phyloP scores from a whole-genome alignment of 1,140 invertebrate genomes.

The Brevipalpus yothersi region DNA sequence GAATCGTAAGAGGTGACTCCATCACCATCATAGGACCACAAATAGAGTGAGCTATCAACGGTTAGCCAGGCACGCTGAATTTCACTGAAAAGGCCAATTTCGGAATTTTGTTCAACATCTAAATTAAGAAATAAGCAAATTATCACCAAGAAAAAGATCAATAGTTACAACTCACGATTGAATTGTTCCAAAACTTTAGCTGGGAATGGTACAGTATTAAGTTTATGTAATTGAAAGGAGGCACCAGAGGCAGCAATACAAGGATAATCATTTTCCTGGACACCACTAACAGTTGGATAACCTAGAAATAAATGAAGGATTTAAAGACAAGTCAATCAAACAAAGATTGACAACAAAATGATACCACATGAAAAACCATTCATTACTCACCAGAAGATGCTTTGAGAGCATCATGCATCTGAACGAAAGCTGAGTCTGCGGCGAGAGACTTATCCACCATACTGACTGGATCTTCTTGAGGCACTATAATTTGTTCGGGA shows the following conservation, averaged over 20 bases:
- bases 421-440: conserved; percentile 40
- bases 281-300: conserved; percentile 48
- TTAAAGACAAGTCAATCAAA: not conserved
- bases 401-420: conserved; percentile 29
- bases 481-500: not conserved
- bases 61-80: conserved; percentile 87
- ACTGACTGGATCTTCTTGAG: conserved; percentile 23
- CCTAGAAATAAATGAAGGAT: not conserved
- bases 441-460: conserved; percentile 41
- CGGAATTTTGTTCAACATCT: conserved; percentile 79
- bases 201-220: conserved; percentile 62
- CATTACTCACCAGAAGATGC: conserved; percentile 19
- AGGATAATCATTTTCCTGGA: conserved; percentile 72
- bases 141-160: conserved; percentile 3
- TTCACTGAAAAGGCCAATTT: conserved; percentile 87
- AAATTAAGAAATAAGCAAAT: conserved; percentile 8
- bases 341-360: conserved; percentile 3
- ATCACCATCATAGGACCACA: conserved; percentile 71
- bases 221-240: conserved; percentile 41
- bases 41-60: conserved; percentile 90
- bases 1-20: conserved; percentile 20
- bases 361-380: conserved; percentile 14
- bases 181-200: conserved; percentile 80
- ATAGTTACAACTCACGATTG: conserved; percentile 47
- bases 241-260: conserved; percentile 29